phyloP scores from a whole-genome alignment of 2,888 invertebrate species.

The Drosophila macrospina region DNA sequence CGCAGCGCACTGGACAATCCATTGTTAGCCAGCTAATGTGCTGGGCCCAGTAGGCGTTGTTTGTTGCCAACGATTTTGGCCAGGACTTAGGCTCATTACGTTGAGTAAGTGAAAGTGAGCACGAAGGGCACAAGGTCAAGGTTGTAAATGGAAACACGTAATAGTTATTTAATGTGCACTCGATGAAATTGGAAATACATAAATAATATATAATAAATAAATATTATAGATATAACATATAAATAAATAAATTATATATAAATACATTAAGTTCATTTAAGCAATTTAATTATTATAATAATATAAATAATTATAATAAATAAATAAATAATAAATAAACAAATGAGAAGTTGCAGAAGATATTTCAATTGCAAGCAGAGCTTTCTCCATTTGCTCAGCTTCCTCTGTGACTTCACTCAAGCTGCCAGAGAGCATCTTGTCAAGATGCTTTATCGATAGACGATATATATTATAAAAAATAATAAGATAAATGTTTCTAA shows the following conservation, averaged over 20 bases:
- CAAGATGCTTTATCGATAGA: slow-evolving; percentile 17
- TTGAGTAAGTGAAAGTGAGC: slow-evolving; percentile 58
- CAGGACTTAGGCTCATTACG: slow-evolving; percentile 21
- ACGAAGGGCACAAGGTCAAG: slow-evolving; percentile 23
- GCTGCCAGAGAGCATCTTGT: slow-evolving; percentile 18
- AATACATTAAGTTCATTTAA: no score
- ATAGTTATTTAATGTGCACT: slow-evolving; percentile 7
- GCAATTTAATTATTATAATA: no score
- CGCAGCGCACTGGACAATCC: slow-evolving; percentile 39
- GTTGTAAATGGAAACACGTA: background rate
- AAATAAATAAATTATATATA: no score
- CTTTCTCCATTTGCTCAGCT: background rate
- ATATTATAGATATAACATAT: no score
- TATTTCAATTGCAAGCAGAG: background rate
- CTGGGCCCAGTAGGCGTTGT: slow-evolving; percentile 45
- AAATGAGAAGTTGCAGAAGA: background rate
- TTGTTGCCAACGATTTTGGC: slow-evolving; percentile 43
- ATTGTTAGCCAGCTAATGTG: slow-evolving; percentile 2
- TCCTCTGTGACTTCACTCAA: background rate
- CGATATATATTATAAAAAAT: no score
- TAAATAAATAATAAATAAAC: background rate
- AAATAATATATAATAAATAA: no score
- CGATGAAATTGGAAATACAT: no score
- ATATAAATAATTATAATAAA: no score
- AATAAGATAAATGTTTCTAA: no score